Conservation (phyloP, 1,140 invertebrate species). For the Drosophila pseudoobscura region DNA sequence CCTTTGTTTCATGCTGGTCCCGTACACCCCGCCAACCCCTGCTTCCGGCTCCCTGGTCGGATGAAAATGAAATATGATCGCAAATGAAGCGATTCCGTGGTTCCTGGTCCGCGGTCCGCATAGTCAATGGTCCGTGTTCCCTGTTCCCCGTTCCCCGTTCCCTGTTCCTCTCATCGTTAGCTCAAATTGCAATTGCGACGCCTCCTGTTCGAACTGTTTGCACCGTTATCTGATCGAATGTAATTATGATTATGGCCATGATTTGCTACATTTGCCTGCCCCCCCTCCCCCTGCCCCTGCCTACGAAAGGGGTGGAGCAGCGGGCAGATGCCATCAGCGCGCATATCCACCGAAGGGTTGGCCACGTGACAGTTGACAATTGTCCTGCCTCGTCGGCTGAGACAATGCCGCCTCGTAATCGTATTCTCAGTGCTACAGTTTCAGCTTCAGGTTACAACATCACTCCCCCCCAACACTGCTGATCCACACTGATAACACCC, state of each 20-base stretch:
- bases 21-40: conserved; percentile 19
- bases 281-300: background rate
- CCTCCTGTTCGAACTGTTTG: conserved; percentile 35
- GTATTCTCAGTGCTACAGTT: conserved; percentile 58
- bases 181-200: conserved; percentile 73
- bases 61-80: conserved; percentile 74
- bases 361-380: conserved; percentile 70
- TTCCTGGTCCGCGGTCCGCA: conserved; percentile 3
- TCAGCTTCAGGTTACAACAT: conserved; percentile 33
- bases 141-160: too few relatives aligned
- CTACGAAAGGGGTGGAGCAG: conserved; percentile 18
- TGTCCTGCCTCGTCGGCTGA: conserved; percentile 41
- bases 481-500: conserved; percentile 30
- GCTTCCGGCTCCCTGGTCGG: background rate
- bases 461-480: background rate
- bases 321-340: background rate
- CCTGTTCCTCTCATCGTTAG: conserved; percentile 45
- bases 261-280: conserved; percentile 74
- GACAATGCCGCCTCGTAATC: conserved; percentile 59
- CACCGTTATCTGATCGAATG: conserved; percentile 78
- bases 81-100: conserved; percentile 67
- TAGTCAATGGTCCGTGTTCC: background rate
- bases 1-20: conserved; percentile 69
- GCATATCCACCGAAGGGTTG: conserved; percentile 50
- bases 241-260: conserved; percentile 82